phyloP scores from a whole-genome alignment of 64 coral and sea anemone species.

The Montipora sp. region DNA sequence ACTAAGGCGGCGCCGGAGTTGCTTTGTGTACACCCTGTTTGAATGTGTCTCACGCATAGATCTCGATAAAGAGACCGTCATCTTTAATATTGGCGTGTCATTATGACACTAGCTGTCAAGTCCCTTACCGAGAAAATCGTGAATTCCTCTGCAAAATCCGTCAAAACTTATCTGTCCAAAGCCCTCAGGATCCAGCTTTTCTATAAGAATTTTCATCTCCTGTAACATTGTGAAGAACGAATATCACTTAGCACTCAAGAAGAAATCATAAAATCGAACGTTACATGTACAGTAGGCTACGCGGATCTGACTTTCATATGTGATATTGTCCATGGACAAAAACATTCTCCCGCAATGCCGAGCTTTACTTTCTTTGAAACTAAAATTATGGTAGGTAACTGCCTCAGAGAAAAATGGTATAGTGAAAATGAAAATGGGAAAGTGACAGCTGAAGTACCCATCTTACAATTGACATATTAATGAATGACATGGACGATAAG shows the following conservation, averaged over 20 bases:
- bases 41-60: too few species aligned
- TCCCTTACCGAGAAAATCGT: constrained; percentile 92
- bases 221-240: constrained; percentile 28
- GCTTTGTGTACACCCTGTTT: not conserved
- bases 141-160: constrained; percentile 86
- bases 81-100: not conserved
- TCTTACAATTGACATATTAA: not conserved
- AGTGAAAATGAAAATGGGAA: not conserved
- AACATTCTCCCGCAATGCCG: not conserved
- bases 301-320: not conserved
- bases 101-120: not conserved
- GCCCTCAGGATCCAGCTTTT: constrained; percentile 88
- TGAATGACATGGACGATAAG: not conserved
- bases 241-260: not conserved
- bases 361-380: not conserved
- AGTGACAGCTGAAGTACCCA: not conserved
- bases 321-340: not conserved
- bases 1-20: not conserved
- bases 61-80: not conserved
- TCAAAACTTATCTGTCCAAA: constrained; percentile 91
- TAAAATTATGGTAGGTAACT: not conserved
- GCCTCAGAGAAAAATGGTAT: not conserved
- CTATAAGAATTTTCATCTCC: constrained; percentile 87
- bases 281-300: not conserved
- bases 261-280: not conserved